Conservation (phyloP, 2,888 invertebrate genomes). For the Polymixis flavicincta region DNA sequence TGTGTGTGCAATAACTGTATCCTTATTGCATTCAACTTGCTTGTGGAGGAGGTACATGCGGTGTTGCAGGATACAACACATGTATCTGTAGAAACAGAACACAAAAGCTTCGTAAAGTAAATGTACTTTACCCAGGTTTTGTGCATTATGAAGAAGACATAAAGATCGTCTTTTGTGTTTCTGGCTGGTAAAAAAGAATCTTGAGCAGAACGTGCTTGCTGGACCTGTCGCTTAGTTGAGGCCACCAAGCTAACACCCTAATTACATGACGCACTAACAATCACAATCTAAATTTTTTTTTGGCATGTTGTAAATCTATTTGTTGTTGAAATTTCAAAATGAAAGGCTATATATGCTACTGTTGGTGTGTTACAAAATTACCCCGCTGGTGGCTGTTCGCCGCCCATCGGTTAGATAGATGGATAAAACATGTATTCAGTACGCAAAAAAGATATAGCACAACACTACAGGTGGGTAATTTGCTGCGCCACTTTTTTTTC, state of each 20-base stretch:
- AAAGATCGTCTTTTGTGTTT: neutral
- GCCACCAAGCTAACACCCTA: neutral
- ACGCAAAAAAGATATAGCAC: too few species aligned
- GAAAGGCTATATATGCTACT: too few species aligned
- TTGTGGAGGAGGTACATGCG: neutral
- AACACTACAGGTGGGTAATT: too few species aligned
- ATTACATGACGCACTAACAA: too few species aligned
- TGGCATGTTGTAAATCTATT: too few species aligned
- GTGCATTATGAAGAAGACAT: neutral
- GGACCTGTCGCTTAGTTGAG: neutral
- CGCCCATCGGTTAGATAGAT: neutral
- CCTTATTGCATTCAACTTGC: constrained; percentile 27
- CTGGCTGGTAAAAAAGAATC: neutral
- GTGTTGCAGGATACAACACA: neutral
- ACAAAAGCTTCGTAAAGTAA: too few species aligned
- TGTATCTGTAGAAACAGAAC: too few species aligned
- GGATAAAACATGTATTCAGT: neutral
- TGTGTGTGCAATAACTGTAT: constrained; percentile 34
- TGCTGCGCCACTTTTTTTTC: too few species aligned
- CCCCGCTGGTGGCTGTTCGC: neutral
- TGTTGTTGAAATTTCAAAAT: too few species aligned
- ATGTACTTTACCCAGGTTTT: neutral
- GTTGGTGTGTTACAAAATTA: too few species aligned
- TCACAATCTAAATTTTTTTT: too few species aligned
- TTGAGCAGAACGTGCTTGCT: neutral